Evolutionary conservation across 2,888 invertebrate species (phyloP), one percentile per base, ranked within the genome.

Genomic region (Caenorhabditis sp.): DNA sequence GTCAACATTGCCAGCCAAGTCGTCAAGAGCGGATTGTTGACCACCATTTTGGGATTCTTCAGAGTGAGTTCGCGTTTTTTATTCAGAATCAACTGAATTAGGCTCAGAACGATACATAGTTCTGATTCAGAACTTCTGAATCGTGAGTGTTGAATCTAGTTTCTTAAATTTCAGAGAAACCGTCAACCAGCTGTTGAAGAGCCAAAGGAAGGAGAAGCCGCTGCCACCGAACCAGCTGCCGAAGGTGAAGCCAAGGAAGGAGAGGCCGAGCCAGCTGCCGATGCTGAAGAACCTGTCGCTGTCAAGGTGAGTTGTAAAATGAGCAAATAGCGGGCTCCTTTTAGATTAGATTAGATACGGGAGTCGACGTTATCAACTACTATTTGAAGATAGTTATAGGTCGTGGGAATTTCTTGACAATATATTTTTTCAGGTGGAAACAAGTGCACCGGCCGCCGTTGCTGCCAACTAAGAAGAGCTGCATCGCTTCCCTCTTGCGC

Each of bases 41-140:
- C 74, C 63, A 82, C 77, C 26, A 83, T 85, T 63, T 77, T 83
- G 54, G 77, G 77, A 70, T 83, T 84, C 82, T 84, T 84, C 81
- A 80, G 81, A 76, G 77, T 78, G 50, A 59, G 76, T 62, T 58
- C 20, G 21, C 7, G 7, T 20, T 53, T 23, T 23, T 53, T 10
- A 21, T 10, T 53, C 7, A 8, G 1, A 8, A 10, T n/a, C 4
- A n/a, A 4, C 20, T n/a, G 50, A 50, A 50, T 50, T 50, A n/a
- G n/a, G n/a, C n/a, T n/a, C n/a, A n/a, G n/a, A n/a, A n/a, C n/a
- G n/a, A n/a, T n/a, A n/a, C n/a, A n/a, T n/a, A n/a, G n/a, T n/a
- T n/a, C n/a, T n/a, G n/a, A n/a, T n/a, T n/a, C n/a, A n/a, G n/a
- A n/a, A n/a, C n/a, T n/a, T n/a, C n/a, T n/a, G n/a, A n/a, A n/a